Conservation (phyloP, 2,888 invertebrate genomes). For the Apotomis capreana region DNA sequence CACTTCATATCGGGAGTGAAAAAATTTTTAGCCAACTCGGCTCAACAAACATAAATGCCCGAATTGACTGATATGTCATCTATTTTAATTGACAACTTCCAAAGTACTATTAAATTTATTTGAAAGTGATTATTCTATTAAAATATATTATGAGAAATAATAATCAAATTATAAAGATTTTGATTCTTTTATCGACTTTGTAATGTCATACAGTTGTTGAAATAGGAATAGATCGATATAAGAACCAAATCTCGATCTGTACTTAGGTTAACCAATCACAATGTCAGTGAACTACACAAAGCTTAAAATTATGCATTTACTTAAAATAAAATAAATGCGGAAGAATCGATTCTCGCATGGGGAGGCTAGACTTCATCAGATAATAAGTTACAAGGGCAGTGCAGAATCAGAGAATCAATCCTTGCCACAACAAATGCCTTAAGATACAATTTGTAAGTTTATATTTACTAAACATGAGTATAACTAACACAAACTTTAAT, state of each 20-base stretch:
- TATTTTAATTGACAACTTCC: slow-evolving; percentile 42
- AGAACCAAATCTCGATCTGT: slow-evolving; percentile 25
- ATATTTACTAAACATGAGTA: slow-evolving; percentile 34
- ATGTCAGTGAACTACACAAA: slow-evolving; percentile 29
- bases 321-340: slow-evolving; percentile 28
- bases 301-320: slow-evolving; percentile 35
- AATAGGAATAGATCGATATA: slow-evolving; percentile 10
- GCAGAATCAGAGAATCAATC: slow-evolving; percentile 28
- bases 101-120: slow-evolving; percentile 34
- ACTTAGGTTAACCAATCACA: slow-evolving; percentile 13
- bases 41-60: slow-evolving; percentile 34
- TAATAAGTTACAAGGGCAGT: slow-evolving; percentile 29
- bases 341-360: slow-evolving; percentile 32
- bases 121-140: slow-evolving; percentile 42
- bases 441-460: slow-evolving; percentile 34
- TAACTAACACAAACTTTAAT: slow-evolving; percentile 37
- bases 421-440: slow-evolving; percentile 36
- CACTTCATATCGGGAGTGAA: slow-evolving; percentile 61
- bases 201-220: slow-evolving; percentile 16
- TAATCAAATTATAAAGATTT: slow-evolving; percentile 41
- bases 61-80: slow-evolving; percentile 39
- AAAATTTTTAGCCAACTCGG: slow-evolving; percentile 38
- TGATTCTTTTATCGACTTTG: slow-evolving; percentile 33
- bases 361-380: slow-evolving; percentile 19
- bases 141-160: slow-evolving; percentile 43